Evolutionary conservation across 2,888 invertebrate genomes (phyloP).

Genomic region (Agrotis exclamationis): DNA sequence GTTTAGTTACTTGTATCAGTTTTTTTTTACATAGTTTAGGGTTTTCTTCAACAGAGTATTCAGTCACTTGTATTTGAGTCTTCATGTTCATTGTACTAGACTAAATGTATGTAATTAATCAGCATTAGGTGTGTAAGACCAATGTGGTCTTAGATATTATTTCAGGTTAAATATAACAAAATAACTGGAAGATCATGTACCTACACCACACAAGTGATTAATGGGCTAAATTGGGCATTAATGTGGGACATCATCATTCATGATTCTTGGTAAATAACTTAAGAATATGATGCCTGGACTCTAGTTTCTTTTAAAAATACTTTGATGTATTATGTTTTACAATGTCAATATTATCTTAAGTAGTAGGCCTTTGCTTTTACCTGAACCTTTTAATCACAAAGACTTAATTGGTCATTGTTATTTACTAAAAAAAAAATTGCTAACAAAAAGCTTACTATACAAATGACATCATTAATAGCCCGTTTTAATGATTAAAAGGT

Average conservation of each 20-base stretch:
- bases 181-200: constrained; percentile 79
- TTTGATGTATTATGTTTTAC: constrained; percentile 59
- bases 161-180: constrained; percentile 82
- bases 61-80: constrained; percentile 59
- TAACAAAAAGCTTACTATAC: not conserved
- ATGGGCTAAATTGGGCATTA: constrained; percentile 86
- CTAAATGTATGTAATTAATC: constrained; percentile 74
- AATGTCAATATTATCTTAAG: constrained; percentile 62
- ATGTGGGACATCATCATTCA: constrained; percentile 79
- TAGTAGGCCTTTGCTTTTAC: constrained; percentile 61
- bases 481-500: constrained; percentile 40
- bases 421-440: too few species aligned
- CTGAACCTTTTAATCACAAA: constrained; percentile 35
- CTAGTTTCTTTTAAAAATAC: constrained; percentile 53
- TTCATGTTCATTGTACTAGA: constrained; percentile 61
- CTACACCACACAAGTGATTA: constrained; percentile 78
- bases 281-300: constrained; percentile 71
- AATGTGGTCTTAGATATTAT: constrained; percentile 80
- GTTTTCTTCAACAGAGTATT: constrained; percentile 48
- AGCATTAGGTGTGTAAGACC: constrained; percentile 74
- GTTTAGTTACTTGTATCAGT: constrained; percentile 52
- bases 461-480: not conserved
- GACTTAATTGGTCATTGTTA: not conserved
- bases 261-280: constrained; percentile 80
- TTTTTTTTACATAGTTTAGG: constrained; percentile 57